A percentile compares a stretch with the other conserved stretches of the same genome.
These are phyloP conservation scores for Sylvia atricapilla DNA, from an alignment of 2,113 vertebrate genomes.

Conservation along the genomic window DNA sequence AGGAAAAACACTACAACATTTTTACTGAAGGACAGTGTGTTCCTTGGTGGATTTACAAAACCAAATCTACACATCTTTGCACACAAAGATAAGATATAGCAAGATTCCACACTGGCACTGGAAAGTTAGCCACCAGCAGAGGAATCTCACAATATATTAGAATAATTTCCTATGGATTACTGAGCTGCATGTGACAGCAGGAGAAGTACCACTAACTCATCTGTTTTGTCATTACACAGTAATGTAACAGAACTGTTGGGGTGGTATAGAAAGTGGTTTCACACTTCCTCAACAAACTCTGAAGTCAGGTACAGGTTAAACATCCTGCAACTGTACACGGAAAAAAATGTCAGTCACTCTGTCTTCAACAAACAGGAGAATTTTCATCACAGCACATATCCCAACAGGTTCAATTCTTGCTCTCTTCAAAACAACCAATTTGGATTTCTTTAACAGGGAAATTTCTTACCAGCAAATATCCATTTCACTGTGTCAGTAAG, in stretches of 20 bases:
- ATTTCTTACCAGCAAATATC: neutral
- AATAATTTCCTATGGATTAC: neutral
- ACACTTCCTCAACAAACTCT: neutral
- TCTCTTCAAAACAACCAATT: neutral
- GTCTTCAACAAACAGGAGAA: neutral
- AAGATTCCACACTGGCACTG: neutral
- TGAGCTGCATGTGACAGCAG: neutral
- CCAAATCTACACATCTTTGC: neutral
- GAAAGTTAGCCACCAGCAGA: neutral
- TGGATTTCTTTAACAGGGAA: neutral
- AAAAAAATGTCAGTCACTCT: neutral
- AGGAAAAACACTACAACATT: neutral
- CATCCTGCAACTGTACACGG: neutral
- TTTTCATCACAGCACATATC: neutral
- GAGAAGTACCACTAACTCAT: neutral
- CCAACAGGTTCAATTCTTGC: neutral
- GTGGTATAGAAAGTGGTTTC: neutral
- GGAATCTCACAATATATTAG: neutral
- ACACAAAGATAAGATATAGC: neutral
- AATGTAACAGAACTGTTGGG: neutral
- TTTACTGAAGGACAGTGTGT: neutral
- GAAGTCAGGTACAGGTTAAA: neutral
- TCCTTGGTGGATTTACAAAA: neutral
- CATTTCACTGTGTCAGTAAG: neutral
- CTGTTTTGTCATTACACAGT: neutral